Evolutionary conservation across 2,797 vertebrate species (phyloP).

Genomic region (Oreortyx pictus): DNA sequence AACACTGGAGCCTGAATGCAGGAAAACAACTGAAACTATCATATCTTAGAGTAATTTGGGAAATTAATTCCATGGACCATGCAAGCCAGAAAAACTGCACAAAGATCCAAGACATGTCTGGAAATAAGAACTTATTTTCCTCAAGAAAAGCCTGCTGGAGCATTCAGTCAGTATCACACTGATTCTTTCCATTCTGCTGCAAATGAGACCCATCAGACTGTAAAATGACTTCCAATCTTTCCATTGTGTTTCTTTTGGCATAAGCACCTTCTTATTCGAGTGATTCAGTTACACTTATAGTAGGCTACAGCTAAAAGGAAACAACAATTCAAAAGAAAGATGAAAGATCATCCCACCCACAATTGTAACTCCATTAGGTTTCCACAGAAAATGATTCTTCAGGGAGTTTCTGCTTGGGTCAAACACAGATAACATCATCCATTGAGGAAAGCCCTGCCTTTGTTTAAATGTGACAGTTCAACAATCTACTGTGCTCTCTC

Average conservation of each 20-base stretch:
- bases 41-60: background rate
- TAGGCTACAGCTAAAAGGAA: background rate
- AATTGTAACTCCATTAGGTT: background rate
- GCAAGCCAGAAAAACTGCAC: background rate
- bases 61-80: background rate
- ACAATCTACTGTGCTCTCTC: background rate
- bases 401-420: background rate
- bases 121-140: background rate
- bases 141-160: background rate
- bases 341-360: background rate
- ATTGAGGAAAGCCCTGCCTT: background rate
- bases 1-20: background rate
- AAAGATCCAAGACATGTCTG: fast-evolving
- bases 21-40: background rate
- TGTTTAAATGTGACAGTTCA: background rate
- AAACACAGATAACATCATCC: background rate
- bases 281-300: background rate
- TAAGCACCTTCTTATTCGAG: background rate
- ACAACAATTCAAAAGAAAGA: background rate
- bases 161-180: background rate
- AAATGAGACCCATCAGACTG: background rate
- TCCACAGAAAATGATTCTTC: background rate
- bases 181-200: background rate
- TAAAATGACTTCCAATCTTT: background rate
- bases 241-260: background rate